phyloP scores from a whole-genome alignment of 2,113 vertebrate species.

The Myiopsitta monachus region DNA sequence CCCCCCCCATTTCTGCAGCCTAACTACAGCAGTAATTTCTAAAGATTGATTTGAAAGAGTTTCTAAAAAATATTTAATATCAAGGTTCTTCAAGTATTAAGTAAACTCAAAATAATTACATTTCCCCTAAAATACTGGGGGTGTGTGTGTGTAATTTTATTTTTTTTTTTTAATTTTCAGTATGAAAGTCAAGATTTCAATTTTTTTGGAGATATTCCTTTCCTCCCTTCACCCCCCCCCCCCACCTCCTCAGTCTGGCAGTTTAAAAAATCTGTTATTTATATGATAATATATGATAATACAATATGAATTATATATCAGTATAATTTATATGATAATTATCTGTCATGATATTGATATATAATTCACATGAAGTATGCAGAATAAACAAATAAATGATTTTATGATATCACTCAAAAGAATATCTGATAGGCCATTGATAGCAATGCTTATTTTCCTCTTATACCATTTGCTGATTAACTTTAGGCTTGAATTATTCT shows the following conservation, averaged over 20 bases:
- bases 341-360: not conserved
- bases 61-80: not conserved
- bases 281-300: not conserved
- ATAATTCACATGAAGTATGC: not conserved
- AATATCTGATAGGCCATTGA: not conserved
- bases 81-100: not conserved
- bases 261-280: not conserved
- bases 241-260: rapidly evolving
- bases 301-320: not conserved
- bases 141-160: rapidly evolving
- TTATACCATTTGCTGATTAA: not conserved
- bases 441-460: not conserved
- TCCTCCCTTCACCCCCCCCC: rapidly evolving
- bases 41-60: not conserved
- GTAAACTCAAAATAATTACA: not conserved
- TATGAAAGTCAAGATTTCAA: not conserved
- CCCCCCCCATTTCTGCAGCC: not conserved
- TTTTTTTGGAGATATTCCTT: not conserved
- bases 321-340: not conserved
- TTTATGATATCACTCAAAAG: not conserved
- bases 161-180: not conserved
- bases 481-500: not conserved
- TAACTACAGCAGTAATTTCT: not conserved
- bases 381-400: not conserved
- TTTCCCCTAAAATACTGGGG: not conserved